Conservation (phyloP, 2,113 vertebrate genomes). For the Engraulis encrasicolus region DNA sequence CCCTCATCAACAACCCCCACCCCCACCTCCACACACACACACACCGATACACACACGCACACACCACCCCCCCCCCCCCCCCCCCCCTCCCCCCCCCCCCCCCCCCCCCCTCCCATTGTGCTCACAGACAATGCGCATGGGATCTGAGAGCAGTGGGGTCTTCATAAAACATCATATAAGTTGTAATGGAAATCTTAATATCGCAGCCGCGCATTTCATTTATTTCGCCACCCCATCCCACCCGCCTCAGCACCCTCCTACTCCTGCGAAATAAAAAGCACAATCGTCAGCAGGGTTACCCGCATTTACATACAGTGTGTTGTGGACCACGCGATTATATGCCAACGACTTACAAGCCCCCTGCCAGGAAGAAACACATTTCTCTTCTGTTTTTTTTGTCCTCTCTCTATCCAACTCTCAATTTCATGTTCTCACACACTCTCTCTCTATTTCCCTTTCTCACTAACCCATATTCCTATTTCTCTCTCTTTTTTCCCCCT, state of each 20-base stretch:
- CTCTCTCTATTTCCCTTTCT: too few species aligned
- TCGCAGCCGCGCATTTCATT: conserved; percentile 75
- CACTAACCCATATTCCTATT: neutral
- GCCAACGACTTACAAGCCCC: conserved; percentile 93
- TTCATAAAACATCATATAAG: conserved; percentile 5
- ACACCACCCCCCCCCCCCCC: too few species aligned
- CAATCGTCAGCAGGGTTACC: conserved; percentile 70
- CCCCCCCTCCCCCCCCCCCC: neutral
- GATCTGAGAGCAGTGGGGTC: conserved; percentile 8
- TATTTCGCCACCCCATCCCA: conserved; percentile 53
- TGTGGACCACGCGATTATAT: conserved; percentile 93
- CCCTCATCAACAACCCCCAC: too few species aligned
- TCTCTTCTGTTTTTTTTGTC: conserved; percentile 68
- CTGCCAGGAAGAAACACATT: conserved; percentile 76
- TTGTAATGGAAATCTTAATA: conserved; percentile 58
- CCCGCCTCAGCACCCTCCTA: too few species aligned
- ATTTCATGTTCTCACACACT: too few species aligned
- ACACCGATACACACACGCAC: too few species aligned
- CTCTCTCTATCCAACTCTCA: neutral
- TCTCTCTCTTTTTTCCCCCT: neutral
- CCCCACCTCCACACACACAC: too few species aligned
- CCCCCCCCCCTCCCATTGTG: neutral
- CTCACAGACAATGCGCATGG: conserved; percentile 14
- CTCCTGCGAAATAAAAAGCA: too few species aligned
- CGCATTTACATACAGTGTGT: conserved; percentile 81